A percentile compares a stretch with the other conserved stretches of the same genome.
Evolutionary conservation across 53 echinoderm and acorn worm genomes (phyloP).

Genomic region (Mesocentrotus franciscanus): DNA sequence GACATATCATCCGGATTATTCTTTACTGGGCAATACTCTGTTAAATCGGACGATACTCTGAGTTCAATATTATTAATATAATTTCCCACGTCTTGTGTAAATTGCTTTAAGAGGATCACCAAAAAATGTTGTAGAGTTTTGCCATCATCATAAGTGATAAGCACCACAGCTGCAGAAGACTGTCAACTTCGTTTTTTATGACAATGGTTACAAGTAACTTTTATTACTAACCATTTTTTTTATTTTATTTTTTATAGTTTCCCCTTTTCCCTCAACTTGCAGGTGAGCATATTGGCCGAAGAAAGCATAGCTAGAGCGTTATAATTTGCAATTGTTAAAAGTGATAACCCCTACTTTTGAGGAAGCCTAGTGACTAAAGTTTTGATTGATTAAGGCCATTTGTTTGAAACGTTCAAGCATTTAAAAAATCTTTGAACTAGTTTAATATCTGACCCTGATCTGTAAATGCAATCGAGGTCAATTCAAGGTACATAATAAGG

Average conservation of each 20-base stretch:
- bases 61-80: too few relatives aligned
- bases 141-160: too few relatives aligned
- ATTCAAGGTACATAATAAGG: not conserved
- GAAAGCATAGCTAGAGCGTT: not conserved
- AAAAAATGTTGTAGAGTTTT: too few relatives aligned
- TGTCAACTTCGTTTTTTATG: too few relatives aligned
- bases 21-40: not conserved
- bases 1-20: not conserved
- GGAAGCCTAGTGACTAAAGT: not conserved
- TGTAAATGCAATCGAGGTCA: conserved; percentile 2
- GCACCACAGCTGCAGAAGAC: too few relatives aligned
- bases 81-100: too few relatives aligned
- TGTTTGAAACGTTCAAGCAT: not conserved
- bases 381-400: conserved; percentile 17
- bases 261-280: too few relatives aligned
- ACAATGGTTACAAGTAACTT: too few relatives aligned
- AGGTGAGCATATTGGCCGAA: not conserved
- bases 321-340: not conserved
- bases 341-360: not conserved
- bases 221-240: too few relatives aligned
- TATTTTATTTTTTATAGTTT: too few relatives aligned
- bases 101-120: too few relatives aligned
- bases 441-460: not conserved
- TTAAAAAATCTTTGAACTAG: not conserved
- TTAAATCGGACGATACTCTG: not conserved